phyloP scores from a whole-genome alignment of 2,888 invertebrate species.

The Apamea monoglypha region DNA sequence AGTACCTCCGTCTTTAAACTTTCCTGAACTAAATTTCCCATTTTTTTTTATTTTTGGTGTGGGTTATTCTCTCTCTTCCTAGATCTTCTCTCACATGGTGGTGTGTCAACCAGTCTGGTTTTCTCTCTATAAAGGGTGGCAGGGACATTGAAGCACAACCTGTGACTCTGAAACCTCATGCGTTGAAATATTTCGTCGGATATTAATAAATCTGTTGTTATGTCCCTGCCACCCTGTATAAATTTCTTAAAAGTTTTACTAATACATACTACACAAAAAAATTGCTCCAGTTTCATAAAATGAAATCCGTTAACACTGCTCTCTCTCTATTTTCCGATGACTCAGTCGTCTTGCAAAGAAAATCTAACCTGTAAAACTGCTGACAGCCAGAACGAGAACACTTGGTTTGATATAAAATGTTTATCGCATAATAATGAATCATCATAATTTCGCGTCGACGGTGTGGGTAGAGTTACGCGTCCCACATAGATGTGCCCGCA shows the following conservation, averaged over 20 bases:
- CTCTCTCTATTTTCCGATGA: conserved; percentile 4
- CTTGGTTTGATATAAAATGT: conserved; percentile 17
- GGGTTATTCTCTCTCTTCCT: background rate
- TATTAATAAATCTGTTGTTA: no score
- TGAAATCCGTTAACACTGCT: background rate
- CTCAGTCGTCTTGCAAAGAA: conserved; percentile 4
- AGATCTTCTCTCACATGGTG: background rate
- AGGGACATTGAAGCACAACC: background rate
- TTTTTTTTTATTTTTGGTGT: background rate
- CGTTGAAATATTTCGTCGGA: no score
- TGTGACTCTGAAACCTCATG: background rate
- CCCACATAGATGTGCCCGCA: conserved; percentile 11
- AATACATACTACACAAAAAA: background rate
- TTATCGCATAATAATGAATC: conserved; percentile 46
- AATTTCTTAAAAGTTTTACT: background rate
- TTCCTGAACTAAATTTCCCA: background rate
- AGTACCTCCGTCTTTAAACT: fast-evolving
- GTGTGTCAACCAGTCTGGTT: background rate
- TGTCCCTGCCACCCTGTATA: no score
- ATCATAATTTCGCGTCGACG: conserved; percentile 39
- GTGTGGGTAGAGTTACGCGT: conserved; percentile 24
- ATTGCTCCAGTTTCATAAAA: background rate
- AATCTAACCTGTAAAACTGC: background rate
- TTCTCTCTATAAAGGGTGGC: background rate
- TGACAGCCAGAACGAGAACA: conserved; percentile 7